Evolutionary conservation across 2,113 vertebrate species (phyloP).

Genomic region (Telmatochromis sp.): DNA sequence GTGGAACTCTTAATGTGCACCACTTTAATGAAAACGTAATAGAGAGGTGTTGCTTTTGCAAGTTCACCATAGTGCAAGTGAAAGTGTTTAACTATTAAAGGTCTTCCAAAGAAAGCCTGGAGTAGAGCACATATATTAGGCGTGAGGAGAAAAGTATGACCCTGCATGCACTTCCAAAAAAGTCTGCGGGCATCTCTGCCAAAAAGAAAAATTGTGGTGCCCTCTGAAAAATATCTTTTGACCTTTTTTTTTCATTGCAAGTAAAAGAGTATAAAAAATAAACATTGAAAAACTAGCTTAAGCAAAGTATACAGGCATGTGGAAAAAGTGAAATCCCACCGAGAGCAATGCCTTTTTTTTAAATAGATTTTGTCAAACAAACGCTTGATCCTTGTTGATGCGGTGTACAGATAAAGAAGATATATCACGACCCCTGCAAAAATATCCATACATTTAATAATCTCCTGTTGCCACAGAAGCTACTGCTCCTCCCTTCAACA

Average conservation of each 20-base stretch:
- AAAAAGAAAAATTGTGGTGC: neutral
- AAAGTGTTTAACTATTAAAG: neutral
- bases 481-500: neutral
- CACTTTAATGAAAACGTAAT: neutral
- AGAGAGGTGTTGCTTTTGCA: neutral
- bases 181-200: accelerated
- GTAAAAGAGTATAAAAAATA: neutral
- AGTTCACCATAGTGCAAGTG: neutral
- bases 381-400: neutral
- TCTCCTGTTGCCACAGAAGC: neutral
- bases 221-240: neutral
- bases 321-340: neutral
- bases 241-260: neutral
- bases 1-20: neutral
- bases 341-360: neutral
- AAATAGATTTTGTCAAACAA: neutral
- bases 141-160: neutral
- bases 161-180: neutral
- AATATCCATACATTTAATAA: neutral
- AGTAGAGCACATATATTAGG: neutral
- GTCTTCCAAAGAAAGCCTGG: neutral
- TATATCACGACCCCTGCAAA: neutral
- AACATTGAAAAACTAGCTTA: neutral
- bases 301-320: accelerated
- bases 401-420: accelerated